Base-by-base conservation (phyloP, 53 echinoderm and acorn worm species). In the Patiria pectinifera region DNA sequence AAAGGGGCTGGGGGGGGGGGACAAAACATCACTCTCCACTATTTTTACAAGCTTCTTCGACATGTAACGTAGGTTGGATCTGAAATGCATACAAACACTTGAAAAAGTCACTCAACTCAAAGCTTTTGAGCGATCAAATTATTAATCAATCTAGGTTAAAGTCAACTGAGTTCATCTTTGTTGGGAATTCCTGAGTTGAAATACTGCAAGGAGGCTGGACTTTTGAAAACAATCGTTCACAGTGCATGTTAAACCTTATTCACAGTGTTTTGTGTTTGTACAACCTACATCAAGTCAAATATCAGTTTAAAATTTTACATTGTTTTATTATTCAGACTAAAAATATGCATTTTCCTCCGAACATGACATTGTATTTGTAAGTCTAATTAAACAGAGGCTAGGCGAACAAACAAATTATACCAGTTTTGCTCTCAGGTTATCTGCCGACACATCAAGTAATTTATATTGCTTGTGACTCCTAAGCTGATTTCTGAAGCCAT, bases 31-130 rank as follows among this genome's bases (percentile, higher is more conserved):
- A 84, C n/a, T 63, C 48, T 86, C 48, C 16, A 53, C 44, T n/a
- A 85, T 85, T 74, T 74, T 74, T 74, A 74, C 74, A 74, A 74
- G 74, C 74, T 74, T 74, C 9, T 74, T 24, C 74, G 13, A 24
- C 66, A 66, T 15, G 3, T 66, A 66, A 53, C 53, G 74, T 74
- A 74, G 24, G 24, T 23, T 9, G 24, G 24, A 74, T 74, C 74
- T 4, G 24, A 74, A 74, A 74, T 11, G 19, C 74, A 74, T 74
- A 74, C 74, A 74, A 74, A 74, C 13, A n/a, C 3, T n/a, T 23
- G 24, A 4, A 22, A 23, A 5, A 23, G 74, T 9, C 74, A 8
- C 74, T 10, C 4, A 15, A 70, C 74, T 10, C 21, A 4, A 23
- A n/a, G 74, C 74, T 3, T 74, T 74, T 74, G 15, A 21, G 74